A percentile compares a stretch with the other conserved stretches of the same genome.
Conservation (phyloP, 2,113 vertebrate genomes). For the Aythya baeri region DNA sequence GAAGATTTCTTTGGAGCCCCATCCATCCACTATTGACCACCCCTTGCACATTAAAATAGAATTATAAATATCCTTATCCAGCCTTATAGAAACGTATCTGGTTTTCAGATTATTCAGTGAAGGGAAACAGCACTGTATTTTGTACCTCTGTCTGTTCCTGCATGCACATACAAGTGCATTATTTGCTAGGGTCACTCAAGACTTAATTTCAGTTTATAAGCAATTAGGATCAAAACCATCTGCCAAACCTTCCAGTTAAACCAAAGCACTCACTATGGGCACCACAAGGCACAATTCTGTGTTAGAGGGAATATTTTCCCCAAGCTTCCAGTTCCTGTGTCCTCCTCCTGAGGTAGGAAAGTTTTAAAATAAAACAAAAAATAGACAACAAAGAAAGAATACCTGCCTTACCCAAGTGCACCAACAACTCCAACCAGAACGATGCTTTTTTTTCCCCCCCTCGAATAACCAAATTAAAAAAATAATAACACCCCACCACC, state of each 20-base stretch:
- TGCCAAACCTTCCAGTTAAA: not conserved
- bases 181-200: too few species aligned
- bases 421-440: not conserved
- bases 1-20: not conserved
- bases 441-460: accelerated
- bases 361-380: not conserved
- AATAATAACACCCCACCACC: not conserved
- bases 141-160: not conserved
- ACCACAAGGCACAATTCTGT: accelerated
- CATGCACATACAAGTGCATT: not conserved
- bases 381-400: too few species aligned
- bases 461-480: not conserved
- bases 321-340: not conserved
- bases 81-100: not conserved
- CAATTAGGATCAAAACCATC: not conserved
- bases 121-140: accelerated
- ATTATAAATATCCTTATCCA: not conserved
- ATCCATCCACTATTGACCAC: too few species aligned
- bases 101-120: accelerated
- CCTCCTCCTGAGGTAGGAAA: not conserved
- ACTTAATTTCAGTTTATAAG: not conserved
- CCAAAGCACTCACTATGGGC: accelerated
- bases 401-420: not conserved
- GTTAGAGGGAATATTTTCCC: not conserved
- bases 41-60: not conserved